Evolutionary conservation across 2,888 invertebrate species (phyloP).

Genomic region (Margaritifera margaritifera): DNA sequence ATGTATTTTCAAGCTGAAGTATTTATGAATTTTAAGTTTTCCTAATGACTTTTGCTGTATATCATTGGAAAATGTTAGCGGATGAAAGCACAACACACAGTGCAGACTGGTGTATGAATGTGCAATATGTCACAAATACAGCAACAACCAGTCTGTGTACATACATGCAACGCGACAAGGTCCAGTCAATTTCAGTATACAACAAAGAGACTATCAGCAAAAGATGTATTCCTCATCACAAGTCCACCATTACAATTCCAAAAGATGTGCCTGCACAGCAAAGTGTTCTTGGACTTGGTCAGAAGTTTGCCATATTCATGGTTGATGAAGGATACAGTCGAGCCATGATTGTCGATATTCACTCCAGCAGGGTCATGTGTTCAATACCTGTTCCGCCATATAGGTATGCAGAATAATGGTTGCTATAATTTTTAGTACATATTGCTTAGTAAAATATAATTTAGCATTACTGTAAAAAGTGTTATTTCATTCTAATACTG

Average conservation of each 20-base stretch:
- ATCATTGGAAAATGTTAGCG: no score
- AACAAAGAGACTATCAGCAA: constrained; percentile 24
- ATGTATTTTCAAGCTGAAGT: no score
- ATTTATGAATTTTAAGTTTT: no score
- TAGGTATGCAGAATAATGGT: constrained; percentile 16
- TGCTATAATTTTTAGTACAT: no score
- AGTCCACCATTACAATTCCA: constrained; percentile 23
- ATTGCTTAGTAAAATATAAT: no score
- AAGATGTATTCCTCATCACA: constrained; percentile 32
- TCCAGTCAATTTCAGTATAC: constrained; percentile 27
- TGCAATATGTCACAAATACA: constrained; percentile 16
- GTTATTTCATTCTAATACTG: no score
- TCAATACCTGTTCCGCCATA: constrained; percentile 33
- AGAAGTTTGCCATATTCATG: constrained; percentile 37
- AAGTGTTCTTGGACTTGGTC: constrained; percentile 34
- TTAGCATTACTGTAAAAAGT: no score
- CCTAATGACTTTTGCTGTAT: no score
- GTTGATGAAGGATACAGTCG: constrained; percentile 35
- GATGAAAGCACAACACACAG: constrained; percentile 29
- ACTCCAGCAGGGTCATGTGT: constrained; percentile 25
- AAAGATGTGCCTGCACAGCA: constrained; percentile 33
- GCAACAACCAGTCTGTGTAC: constrained; percentile 24
- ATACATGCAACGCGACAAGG: constrained; percentile 25
- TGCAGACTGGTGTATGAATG: constrained; percentile 38
- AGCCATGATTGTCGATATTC: constrained; percentile 28